A percentile compares a stretch with the other conserved stretches of the same genome.
These are phyloP conservation scores for Pachypeltis micranthus DNA, from an alignment of 1,140 invertebrate species.

Conservation along the genomic window DNA sequence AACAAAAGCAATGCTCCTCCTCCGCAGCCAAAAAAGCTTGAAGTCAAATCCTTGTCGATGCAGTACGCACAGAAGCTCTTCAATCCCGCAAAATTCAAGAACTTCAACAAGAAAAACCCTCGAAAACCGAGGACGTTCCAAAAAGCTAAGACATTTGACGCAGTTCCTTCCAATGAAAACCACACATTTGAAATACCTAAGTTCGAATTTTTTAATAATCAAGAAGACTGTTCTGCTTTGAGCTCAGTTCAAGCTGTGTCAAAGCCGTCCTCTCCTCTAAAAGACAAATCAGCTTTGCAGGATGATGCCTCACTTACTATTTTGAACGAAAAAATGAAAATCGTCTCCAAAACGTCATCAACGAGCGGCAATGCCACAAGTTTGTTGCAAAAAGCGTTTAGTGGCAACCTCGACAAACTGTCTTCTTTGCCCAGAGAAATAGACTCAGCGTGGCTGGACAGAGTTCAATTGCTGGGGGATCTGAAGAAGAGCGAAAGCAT, in stretches of 20 bases:
- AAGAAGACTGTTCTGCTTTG: not conserved
- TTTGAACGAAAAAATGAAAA: slow-evolving; percentile 28
- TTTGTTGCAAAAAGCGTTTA: slow-evolving; percentile 34
- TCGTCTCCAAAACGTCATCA: slow-evolving; percentile 27
- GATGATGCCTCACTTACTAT: not conserved
- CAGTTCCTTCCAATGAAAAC: slow-evolving; percentile 13
- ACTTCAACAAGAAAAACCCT: slow-evolving; percentile 59
- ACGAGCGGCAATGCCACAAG: slow-evolving; percentile 32
- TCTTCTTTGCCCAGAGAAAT: slow-evolving; percentile 34
- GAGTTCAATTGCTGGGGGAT: slow-evolving; percentile 30
- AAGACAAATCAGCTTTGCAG: not conserved
- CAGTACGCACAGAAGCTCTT: slow-evolving; percentile 58
- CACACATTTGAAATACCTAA: slow-evolving; percentile 10
- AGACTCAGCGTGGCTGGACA: slow-evolving; percentile 43
- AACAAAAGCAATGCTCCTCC: slow-evolving; percentile 35
- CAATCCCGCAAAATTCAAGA: slow-evolving; percentile 48
- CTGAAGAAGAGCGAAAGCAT: slow-evolving; percentile 3
- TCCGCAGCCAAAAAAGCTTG: slow-evolving; percentile 20
- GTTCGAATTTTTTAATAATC: not conserved
- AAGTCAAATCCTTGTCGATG: slow-evolving; percentile 35
- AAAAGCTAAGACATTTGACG: slow-evolving; percentile 16
- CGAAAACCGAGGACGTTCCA: slow-evolving; percentile 39
- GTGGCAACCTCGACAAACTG: slow-evolving; percentile 27
- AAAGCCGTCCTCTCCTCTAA: not conserved
- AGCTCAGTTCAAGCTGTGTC: no score